These are phyloP conservation scores for Hymenopus coronatus DNA, from an alignment of 2,888 invertebrate genomes.

Conservation along the genomic window DNA sequence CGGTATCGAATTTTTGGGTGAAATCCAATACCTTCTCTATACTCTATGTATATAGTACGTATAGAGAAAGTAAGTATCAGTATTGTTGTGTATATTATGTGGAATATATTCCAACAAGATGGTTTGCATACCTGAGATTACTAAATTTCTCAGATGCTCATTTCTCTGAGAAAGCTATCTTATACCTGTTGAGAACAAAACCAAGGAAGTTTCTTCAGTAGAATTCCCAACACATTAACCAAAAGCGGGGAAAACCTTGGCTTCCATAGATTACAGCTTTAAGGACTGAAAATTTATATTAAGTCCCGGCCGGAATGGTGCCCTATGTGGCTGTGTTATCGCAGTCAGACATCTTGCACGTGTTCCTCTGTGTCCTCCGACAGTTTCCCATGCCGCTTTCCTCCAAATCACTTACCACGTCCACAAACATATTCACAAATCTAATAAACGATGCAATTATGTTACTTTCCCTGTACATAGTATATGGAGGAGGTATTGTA, in stretches of 20 bases:
- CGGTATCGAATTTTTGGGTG: too few relatives aligned
- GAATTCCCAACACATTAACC: neutral
- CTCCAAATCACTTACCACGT: neutral
- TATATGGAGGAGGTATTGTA: too few relatives aligned
- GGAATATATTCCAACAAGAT: too few relatives aligned
- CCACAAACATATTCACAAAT: neutral
- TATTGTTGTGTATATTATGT: too few relatives aligned
- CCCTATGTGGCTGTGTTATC: neutral
- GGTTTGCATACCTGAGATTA: too few relatives aligned
- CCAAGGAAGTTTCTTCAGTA: neutral
- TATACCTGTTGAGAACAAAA: neutral
- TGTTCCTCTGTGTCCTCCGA: neutral
- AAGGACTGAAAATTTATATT: constrained; percentile 4
- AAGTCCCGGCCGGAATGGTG: neutral
- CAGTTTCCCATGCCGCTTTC: neutral
- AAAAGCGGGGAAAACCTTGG: neutral
- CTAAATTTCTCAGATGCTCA: too few relatives aligned
- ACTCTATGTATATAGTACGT: too few relatives aligned
- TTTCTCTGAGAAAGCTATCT: too few relatives aligned
- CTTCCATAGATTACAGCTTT: neutral
- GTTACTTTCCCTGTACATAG: too few relatives aligned
- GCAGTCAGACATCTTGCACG: neutral
- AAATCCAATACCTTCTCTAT: too few relatives aligned
- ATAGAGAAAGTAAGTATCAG: too few relatives aligned
- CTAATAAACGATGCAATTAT: too few relatives aligned